Conservation (phyloP, 2,888 invertebrate genomes). For the Gastrophysa polygoni region DNA sequence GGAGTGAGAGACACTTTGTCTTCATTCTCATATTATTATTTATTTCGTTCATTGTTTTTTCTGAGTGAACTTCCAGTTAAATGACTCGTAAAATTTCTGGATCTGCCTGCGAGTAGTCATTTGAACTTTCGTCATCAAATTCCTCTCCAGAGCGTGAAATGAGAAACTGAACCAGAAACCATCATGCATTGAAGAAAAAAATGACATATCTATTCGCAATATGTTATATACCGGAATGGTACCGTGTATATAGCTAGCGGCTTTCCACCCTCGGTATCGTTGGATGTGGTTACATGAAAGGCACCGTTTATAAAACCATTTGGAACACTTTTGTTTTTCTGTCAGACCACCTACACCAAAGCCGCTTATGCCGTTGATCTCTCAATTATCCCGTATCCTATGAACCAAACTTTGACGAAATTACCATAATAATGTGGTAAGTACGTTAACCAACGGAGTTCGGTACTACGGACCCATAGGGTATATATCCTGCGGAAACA, state of each 20-base stretch:
- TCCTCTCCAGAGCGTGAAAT: neutral
- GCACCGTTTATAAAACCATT: slow-evolving; percentile 36
- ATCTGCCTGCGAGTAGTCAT: too few relatives aligned
- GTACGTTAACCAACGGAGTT: slow-evolving; percentile 1
- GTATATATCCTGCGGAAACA: neutral
- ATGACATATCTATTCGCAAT: slow-evolving; percentile 4
- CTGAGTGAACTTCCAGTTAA: too few relatives aligned
- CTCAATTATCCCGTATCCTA: slow-evolving; percentile 41
- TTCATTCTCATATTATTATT: too few relatives aligned
- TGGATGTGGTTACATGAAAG: slow-evolving; percentile 10
- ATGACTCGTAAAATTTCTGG: too few relatives aligned
- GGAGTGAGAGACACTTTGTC: too few relatives aligned
- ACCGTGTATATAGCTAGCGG: neutral
- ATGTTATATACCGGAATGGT: slow-evolving; percentile 2
- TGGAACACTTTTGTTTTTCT: slow-evolving; percentile 30
- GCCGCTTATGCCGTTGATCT: slow-evolving; percentile 25
- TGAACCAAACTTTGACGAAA: slow-evolving; percentile 14
- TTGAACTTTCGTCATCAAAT: neutral
- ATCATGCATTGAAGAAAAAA: neutral
- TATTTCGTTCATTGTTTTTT: too few relatives aligned
- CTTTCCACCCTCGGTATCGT: slow-evolving; percentile 2
- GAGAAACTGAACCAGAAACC: neutral
- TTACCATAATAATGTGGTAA: slow-evolving; percentile 13
- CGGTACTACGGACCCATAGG: neutral
- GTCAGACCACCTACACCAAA: slow-evolving; percentile 27